Percentiles rank a stretch among this genome's conserved stretches.
phyloP scores from a whole-genome alignment of 2,888 invertebrate species.

The Macrosiphum euphorbiae region DNA sequence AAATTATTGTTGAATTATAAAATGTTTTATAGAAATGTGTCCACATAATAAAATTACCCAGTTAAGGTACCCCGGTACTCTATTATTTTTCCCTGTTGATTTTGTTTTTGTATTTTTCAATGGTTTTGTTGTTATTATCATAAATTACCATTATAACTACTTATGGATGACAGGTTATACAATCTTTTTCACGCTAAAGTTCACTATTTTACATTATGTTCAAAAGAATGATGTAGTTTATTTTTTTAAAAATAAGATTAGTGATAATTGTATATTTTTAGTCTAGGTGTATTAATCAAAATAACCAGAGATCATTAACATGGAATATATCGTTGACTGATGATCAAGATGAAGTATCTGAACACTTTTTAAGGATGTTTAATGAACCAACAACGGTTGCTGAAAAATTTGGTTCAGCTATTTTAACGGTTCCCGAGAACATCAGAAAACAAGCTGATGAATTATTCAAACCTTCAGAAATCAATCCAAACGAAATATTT shows the following conservation, averaged over 20 bases:
- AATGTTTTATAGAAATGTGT: neutral
- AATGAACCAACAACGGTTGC: neutral
- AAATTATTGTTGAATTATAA: neutral
- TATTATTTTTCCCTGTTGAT: neutral
- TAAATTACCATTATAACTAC: constrained; percentile 41
- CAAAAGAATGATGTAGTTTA: neutral
- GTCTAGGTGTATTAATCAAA: constrained; percentile 25
- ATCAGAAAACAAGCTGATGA: constrained; percentile 53
- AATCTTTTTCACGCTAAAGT: neutral
- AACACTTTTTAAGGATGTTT: constrained; percentile 35
- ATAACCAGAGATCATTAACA: neutral
- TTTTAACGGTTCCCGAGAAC: constrained; percentile 30
- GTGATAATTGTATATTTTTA: constrained; percentile 38
- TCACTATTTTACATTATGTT: neutral
- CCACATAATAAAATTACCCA: neutral
- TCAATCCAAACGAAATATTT: neutral
- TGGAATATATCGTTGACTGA: constrained; percentile 53
- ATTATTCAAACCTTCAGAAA: constrained; percentile 46
- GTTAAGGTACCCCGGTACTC: neutral
- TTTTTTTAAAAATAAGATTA: neutral
- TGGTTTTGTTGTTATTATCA: neutral
- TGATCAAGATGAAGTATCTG: constrained; percentile 52
- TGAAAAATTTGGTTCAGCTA: constrained; percentile 46
- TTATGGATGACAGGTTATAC: constrained; percentile 16
- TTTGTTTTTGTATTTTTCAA: neutral